A percentile compares a stretch with the other conserved stretches of the same genome.
These are phyloP conservation scores for Melanerpes aurifrons DNA, from an alignment of 2,113 vertebrate genomes.

Conservation along the genomic window DNA sequence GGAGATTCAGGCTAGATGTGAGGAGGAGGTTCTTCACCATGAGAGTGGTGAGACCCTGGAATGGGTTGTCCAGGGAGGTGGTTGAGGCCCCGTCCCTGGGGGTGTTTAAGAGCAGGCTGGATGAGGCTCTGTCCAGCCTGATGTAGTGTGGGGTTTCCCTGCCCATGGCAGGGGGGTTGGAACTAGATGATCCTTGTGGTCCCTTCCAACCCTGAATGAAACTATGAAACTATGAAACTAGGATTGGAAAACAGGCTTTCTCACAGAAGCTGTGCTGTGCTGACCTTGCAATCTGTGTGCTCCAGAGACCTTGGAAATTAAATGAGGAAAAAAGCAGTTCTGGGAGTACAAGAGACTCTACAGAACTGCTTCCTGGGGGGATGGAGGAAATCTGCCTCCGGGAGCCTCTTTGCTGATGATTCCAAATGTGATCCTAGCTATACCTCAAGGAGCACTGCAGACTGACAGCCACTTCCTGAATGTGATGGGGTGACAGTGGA, in stretches of 20 bases:
- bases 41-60: too few relatives aligned
- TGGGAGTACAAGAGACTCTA: background rate
- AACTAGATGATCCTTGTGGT: too few relatives aligned
- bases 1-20: too few relatives aligned
- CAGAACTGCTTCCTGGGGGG: background rate
- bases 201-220: too few relatives aligned
- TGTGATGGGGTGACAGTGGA: background rate
- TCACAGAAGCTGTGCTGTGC: background rate
- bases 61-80: too few relatives aligned
- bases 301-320: background rate
- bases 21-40: too few relatives aligned
- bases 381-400: background rate
- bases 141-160: too few relatives aligned
- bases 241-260: background rate
- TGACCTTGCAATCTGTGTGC: background rate
- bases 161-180: too few relatives aligned
- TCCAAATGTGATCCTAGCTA: background rate
- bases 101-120: too few relatives aligned
- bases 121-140: too few relatives aligned
- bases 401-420: background rate
- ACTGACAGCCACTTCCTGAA: background rate
- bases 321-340: background rate
- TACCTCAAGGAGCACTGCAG: background rate
- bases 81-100: too few relatives aligned
- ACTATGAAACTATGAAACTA: too few relatives aligned